Evolutionary conservation across 2,888 invertebrate genomes (phyloP), one percentile per base, ranked within the genome.

Genomic region (Drosophila nigritarsus): DNA sequence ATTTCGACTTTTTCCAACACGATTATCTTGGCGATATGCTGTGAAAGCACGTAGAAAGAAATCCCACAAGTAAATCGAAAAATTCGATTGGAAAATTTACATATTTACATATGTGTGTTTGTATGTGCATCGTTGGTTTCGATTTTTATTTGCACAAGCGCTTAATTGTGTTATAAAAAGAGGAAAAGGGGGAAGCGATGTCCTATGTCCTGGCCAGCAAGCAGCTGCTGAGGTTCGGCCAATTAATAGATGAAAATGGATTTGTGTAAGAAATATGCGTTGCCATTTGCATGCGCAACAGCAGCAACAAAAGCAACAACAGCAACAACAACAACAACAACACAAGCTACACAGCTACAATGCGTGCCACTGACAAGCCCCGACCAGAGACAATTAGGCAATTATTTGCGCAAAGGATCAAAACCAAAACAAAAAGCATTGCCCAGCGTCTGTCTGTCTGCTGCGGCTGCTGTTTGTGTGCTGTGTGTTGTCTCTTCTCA

Each of bases 331-430:
- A 40, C 45, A 51, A 40, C 59, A 62, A 56, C 54, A 54, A 27
- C 27, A 38, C 20, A 13, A 53, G 32, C 1, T 64, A 78, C 78
- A 71, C 7, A 53, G 32, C 1, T 64, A 78, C 78, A 71, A 76
- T 80, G 77, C 55, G 65, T 78, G 75, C 79, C 65, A 77, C 66
- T 73, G 81, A 73, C 79, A 82, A 79, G 79, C 74, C 82, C 80
- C 70, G 80, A 80, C 74, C 88, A 86, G 81, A 85, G 87, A 89
- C 90, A 90, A 90, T 89, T 88, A 86, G 86, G 85, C 88, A 91
- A 90, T 91, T 90, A 91, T 90, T 90, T 91, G 80, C 83, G 83
- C 82, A 90, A 90, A 90, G 89, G 91, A 90, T 90, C 88, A 90
- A 80, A 85, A 78, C 75, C 86, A 89, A 82, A 89, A 89, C 89